Base-by-base conservation (phyloP, 2,888 invertebrate genomes). In the Rhagophthalmus giganteus region DNA sequence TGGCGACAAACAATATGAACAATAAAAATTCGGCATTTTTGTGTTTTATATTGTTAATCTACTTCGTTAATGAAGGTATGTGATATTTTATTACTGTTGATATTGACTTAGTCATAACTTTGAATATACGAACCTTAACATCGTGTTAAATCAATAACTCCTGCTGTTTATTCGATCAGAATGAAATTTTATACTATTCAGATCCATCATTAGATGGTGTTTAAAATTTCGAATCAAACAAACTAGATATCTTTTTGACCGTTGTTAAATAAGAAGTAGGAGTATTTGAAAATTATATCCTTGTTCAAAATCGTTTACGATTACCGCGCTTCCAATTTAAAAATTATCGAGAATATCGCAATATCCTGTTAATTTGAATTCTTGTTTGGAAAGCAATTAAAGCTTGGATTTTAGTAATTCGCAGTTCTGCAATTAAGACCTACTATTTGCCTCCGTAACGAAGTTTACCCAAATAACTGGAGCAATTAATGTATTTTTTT, bases 11-110 rank as follows among this genome's bases (percentile, higher is more conserved):
- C 39, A 54, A 54, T 38, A 60, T 60, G 56, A 54, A 54, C 52
- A 44, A 54, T 41, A 51, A 48, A 47, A 54, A 48, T 32, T 52
- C 44, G 13, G 53, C 51, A 40, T 39, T 63, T 47, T 50, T 60
- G 53, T 60, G 60, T 57, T 60, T 54, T 55, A 52, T 59, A 46
- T 60, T 63, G 42, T 37, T 57, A 47, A 55, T 51, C 40, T 46
- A 41, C 41, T 47, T 57, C 53, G 48, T 58, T 53, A 59, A 58
- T 51, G 54, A 57, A 59, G 63, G 63, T 63, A 54, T 50, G 52
- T 35, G 34, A 34, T 32, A 26, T 37, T 47, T 53, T 53, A 53
- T 49, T 49, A 31, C 37, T 26, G 14, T 34, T 41, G 44, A 44
- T 54, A 54, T 53, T 30, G 53, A 53, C 53, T 42, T 30, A 41